Conservation (phyloP, 2,888 invertebrate genomes). For the Athalia circularis region DNA sequence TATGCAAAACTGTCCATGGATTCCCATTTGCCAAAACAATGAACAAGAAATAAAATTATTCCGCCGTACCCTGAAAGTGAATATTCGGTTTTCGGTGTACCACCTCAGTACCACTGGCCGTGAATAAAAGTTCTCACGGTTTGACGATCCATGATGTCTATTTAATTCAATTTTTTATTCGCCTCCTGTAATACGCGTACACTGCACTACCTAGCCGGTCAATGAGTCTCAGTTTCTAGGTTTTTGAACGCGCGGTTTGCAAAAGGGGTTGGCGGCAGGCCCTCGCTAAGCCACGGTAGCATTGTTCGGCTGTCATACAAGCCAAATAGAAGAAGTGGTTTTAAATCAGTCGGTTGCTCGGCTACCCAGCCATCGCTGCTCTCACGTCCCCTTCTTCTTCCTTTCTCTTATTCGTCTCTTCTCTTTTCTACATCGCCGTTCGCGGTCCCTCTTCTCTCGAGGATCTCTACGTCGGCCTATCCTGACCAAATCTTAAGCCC, state of each 20-base stretch:
- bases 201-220: background rate
- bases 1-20: slow-evolving; percentile 67
- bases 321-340: slow-evolving; percentile 45
- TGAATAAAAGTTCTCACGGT: no score
- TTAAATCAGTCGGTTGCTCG: slow-evolving; percentile 41
- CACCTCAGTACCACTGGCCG: no score
- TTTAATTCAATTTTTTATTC: no score
- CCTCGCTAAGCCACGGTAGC: slow-evolving; percentile 44
- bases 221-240: slow-evolving; percentile 26
- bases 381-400: slow-evolving; percentile 39
- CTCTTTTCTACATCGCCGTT: slow-evolving; percentile 18
- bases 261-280: slow-evolving; percentile 30
- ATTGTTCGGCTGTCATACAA: slow-evolving; percentile 45
- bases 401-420: slow-evolving; percentile 45
- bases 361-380: slow-evolving; percentile 46
- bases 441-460: slow-evolving; percentile 41
- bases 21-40: background rate
- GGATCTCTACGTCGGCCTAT: slow-evolving; percentile 38
- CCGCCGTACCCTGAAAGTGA: background rate
- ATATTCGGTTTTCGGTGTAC: no score
- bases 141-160: no score
- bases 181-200: no score
- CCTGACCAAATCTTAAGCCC: slow-evolving; percentile 46
- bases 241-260: slow-evolving; percentile 35
- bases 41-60: slow-evolving; percentile 1